phyloP scores from a whole-genome alignment of 2,113 vertebrate species.

The Vidua chalybeata region DNA sequence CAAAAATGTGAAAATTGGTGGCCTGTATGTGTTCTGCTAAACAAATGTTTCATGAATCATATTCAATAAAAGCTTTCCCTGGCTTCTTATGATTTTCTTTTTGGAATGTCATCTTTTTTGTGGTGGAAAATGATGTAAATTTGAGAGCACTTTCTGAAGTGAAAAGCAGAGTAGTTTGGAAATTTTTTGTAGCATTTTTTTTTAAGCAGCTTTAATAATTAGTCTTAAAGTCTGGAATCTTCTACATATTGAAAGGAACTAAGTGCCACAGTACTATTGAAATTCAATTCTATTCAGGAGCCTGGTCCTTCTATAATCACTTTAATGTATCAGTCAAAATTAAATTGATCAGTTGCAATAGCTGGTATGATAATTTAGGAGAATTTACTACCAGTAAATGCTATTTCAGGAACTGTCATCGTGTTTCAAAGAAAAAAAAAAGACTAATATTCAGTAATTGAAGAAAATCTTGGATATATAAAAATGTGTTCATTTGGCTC shows the following conservation, averaged over 20 bases:
- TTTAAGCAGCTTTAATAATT: not conserved
- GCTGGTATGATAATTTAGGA: constrained; percentile 33
- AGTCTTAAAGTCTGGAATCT: constrained; percentile 12
- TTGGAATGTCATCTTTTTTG: not conserved
- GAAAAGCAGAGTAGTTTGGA: not conserved
- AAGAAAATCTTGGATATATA: not conserved
- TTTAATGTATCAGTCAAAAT: constrained; percentile 49
- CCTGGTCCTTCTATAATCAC: constrained; percentile 21
- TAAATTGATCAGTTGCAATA: constrained; percentile 44
- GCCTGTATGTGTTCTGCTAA: not conserved
- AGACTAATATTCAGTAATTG: not conserved
- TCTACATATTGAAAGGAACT: constrained; percentile 14
- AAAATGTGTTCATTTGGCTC: not conserved
- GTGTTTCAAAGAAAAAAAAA: not conserved
- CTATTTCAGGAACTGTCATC: constrained; percentile 47
- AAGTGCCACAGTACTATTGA: constrained; percentile 23
- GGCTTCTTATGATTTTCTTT: not conserved
- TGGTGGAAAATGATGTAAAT: not conserved
- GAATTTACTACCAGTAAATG: constrained; percentile 1
- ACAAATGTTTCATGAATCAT: not conserved
- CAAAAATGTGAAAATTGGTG: not conserved
- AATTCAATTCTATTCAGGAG: constrained; percentile 33
- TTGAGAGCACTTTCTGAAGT: not conserved
- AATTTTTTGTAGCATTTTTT: not conserved
- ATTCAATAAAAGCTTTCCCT: not conserved